Conservation (phyloP, 2,113 vertebrate species). For the Chinchilla lanigera region DNA sequence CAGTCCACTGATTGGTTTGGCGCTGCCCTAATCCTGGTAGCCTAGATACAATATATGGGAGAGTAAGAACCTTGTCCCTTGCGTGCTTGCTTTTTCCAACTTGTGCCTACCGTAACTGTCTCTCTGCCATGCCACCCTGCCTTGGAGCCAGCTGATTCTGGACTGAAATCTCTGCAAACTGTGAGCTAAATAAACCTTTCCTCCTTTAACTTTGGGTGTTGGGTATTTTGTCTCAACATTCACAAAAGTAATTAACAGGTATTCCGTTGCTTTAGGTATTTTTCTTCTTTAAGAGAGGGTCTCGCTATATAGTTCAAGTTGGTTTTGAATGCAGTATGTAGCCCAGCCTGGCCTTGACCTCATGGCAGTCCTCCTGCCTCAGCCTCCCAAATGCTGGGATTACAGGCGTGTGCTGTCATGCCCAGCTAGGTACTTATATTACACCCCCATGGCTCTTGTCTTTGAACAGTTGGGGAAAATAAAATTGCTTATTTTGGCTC, state of each 20-base stretch:
- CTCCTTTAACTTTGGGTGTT: neutral
- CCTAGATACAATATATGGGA: neutral
- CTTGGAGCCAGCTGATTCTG: neutral
- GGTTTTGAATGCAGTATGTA: neutral
- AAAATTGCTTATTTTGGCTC: slow-evolving; percentile 35
- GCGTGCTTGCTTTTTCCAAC: neutral
- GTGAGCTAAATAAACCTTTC: neutral
- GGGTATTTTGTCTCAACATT: neutral
- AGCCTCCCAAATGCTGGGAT: neutral
- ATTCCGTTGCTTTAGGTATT: neutral
- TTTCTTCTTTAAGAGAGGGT: neutral
- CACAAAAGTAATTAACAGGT: neutral
- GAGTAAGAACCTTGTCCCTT: neutral
- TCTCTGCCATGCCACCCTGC: neutral
- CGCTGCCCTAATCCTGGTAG: neutral
- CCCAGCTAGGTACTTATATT: neutral
- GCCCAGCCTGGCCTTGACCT: neutral
- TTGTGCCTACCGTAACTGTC: neutral
- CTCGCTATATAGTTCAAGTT: neutral
- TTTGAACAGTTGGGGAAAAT: neutral
- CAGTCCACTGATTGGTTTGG: neutral
- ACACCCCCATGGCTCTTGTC: too few relatives aligned
- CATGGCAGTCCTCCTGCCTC: neutral
- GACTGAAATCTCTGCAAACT: neutral
- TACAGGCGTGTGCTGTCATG: neutral